Evolutionary conservation across 2,113 vertebrate genomes (phyloP).

Genomic region (Coregonus clupeaformis): DNA sequence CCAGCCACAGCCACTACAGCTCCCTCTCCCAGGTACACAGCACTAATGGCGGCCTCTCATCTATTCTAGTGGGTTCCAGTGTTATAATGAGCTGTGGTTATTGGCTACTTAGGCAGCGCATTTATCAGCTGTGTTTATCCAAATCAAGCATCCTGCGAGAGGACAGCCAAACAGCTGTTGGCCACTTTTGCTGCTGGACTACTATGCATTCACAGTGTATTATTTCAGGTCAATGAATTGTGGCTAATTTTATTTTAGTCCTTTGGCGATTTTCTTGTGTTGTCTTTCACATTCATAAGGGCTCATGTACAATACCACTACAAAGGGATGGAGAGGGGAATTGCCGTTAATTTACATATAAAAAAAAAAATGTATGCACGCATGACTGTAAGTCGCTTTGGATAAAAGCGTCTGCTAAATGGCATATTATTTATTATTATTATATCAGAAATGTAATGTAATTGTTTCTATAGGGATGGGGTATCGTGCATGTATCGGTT

Average conservation of each 20-base stretch:
- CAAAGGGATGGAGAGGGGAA: background rate
- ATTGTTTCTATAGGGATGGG: no score
- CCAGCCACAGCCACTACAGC: background rate
- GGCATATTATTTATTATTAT: no score
- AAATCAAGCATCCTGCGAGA: slow-evolving; percentile 44
- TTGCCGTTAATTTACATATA: background rate
- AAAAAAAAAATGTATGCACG: no score
- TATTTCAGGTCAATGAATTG: slow-evolving; percentile 25
- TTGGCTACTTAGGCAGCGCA: slow-evolving; percentile 6
- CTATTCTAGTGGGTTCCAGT: slow-evolving; percentile 25
- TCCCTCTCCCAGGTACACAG: slow-evolving; percentile 5
- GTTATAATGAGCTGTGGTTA: slow-evolving; percentile 39
- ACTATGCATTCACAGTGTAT: slow-evolving; percentile 35
- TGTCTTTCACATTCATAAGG: slow-evolving; percentile 24
- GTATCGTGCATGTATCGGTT: slow-evolving; percentile 12
- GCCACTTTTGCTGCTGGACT: slow-evolving; percentile 9
- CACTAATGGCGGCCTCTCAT: slow-evolving; percentile 19
- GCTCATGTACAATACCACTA: slow-evolving; percentile 8
- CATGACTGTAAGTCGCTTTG: no score
- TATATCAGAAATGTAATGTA: no score
- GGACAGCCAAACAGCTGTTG: slow-evolving; percentile 50
- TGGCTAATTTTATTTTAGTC: slow-evolving; percentile 15
- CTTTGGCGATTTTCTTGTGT: slow-evolving; percentile 7
- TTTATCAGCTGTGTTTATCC: slow-evolving; percentile 55
- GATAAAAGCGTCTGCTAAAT: no score